Conservation (phyloP, 2,888 invertebrate species). For the Horisme vitalbata region DNA sequence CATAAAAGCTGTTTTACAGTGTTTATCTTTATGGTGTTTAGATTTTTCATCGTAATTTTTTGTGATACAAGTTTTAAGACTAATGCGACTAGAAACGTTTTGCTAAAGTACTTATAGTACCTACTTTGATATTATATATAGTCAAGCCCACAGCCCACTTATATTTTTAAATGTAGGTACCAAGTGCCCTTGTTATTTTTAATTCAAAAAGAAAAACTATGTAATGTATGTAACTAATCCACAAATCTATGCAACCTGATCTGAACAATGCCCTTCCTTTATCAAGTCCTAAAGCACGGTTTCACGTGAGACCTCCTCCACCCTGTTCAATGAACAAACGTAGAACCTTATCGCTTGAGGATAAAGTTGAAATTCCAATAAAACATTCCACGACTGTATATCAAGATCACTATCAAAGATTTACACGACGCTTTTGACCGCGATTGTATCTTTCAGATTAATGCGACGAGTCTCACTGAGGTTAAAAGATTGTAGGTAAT, state of each 20-base stretch:
- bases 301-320: conserved; percentile 29
- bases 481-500: conserved; percentile 56
- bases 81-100: too few relatives aligned
- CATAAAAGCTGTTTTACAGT: conserved; percentile 28
- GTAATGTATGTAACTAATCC: conserved; percentile 23
- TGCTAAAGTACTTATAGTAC: not conserved
- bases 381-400: conserved; percentile 45
- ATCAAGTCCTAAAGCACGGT: conserved; percentile 36
- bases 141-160: too few relatives aligned
- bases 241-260: conserved; percentile 38
- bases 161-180: too few relatives aligned
- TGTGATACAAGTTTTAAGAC: too few relatives aligned
- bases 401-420: conserved; percentile 76
- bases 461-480: conserved; percentile 61
- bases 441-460: conserved; percentile 76
- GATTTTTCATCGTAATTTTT: not conserved
- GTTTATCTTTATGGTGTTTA: too few relatives aligned
- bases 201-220: too few relatives aligned
- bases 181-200: too few relatives aligned
- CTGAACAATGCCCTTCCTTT: conserved; percentile 44
- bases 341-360: conserved; percentile 10
- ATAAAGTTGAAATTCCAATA: conserved; percentile 25
- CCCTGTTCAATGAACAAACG: conserved; percentile 18
- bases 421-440: conserved; percentile 61
- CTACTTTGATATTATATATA: too few relatives aligned